Percentiles rank a stretch among this genome's conserved stretches.
Conservation (phyloP, 2,113 vertebrate species). For the Scartelaos histophorus region DNA sequence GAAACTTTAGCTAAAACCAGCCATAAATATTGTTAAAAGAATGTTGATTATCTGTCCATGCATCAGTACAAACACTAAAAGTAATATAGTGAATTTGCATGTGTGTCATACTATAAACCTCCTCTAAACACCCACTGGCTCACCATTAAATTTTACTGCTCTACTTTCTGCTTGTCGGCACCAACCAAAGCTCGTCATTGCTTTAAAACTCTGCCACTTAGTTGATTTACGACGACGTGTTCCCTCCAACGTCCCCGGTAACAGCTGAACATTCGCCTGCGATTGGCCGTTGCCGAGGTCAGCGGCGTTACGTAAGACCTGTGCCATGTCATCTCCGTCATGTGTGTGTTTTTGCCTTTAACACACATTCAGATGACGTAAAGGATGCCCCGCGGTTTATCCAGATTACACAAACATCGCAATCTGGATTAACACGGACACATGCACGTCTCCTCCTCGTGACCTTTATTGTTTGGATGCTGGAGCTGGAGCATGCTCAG, state of each 20-base stretch:
- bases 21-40: background rate
- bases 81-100: no score
- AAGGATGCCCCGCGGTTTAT: background rate
- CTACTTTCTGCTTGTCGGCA: background rate
- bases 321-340: background rate
- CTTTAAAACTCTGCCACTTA: background rate
- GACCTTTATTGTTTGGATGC: slow-evolving; percentile 6
- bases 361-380: background rate
- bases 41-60: background rate
- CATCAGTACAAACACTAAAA: no score
- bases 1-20: no score
- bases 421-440: slow-evolving; percentile 2
- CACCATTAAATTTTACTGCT: background rate
- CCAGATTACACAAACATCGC: background rate
- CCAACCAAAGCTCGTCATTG: background rate
- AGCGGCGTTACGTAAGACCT: slow-evolving; percentile 23
- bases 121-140: background rate
- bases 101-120: background rate
- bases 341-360: background rate
- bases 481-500: background rate
- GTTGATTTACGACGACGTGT: background rate
- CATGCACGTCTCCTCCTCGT: background rate
- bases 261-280: background rate
- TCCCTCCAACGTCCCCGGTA: background rate
- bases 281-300: background rate